Conservation (phyloP, 2,797 vertebrate species). For the Cuniculus paca region DNA sequence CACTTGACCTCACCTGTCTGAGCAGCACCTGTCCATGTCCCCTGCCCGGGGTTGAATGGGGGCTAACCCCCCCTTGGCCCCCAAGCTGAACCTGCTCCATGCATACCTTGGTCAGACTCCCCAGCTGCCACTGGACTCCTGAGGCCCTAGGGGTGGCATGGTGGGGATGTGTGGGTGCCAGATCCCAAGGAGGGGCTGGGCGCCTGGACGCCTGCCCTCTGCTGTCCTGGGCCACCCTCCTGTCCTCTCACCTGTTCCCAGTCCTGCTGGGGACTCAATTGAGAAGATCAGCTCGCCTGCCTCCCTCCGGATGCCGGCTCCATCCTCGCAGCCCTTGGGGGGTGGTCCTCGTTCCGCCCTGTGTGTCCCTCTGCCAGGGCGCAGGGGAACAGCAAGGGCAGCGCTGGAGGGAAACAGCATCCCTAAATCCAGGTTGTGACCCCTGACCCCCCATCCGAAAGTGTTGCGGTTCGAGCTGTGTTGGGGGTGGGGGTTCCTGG, state of each 20-base stretch:
- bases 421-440: constrained; percentile 93
- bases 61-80: no score
- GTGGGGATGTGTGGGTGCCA: no score
- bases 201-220: background rate
- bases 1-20: no score
- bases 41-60: background rate
- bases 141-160: background rate
- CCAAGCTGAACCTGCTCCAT: background rate
- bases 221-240: background rate
- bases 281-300: background rate
- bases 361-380: constrained; percentile 46
- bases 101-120: background rate
- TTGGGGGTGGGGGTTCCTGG: constrained; percentile 91
- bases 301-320: background rate
- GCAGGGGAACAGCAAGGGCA: constrained; percentile 22
- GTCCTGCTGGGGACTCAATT: background rate
- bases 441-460: constrained; percentile 96
- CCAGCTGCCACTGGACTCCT: background rate
- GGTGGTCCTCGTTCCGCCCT: constrained; percentile 72
- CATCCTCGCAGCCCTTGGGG: constrained; percentile 5
- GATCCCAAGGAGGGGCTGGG: background rate
- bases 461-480: constrained; percentile 96
- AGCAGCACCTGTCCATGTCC: background rate
- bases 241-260: no score
- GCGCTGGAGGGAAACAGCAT: constrained; percentile 72